Evolutionary conservation across 2,888 invertebrate genomes (phyloP).

Genomic region (Gastrophysa polygoni): DNA sequence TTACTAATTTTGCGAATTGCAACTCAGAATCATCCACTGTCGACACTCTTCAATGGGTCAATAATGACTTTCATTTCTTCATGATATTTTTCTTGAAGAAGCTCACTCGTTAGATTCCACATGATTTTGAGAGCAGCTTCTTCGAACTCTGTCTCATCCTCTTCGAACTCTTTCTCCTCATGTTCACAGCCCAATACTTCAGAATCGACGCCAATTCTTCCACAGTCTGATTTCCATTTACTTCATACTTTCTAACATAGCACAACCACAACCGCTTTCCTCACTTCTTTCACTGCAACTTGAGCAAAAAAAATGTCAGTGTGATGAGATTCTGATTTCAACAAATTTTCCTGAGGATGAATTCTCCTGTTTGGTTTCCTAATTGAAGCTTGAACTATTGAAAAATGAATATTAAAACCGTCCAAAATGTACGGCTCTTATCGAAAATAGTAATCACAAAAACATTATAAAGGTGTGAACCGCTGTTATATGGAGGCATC

Average conservation of each 20-base stretch:
- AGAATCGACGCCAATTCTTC: slow-evolving; percentile 7
- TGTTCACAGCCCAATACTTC: slow-evolving; percentile 5
- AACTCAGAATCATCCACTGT: too few species aligned
- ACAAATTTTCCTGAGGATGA: too few species aligned
- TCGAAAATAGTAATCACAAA: too few species aligned
- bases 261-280: neutral
- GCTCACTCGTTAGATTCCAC: slow-evolving; percentile 3
- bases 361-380: too few species aligned
- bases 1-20: too few species aligned
- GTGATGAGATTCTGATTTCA: too few species aligned
- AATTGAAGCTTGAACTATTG: too few species aligned
- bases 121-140: slow-evolving; percentile 4
- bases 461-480: neutral
- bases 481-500: neutral
- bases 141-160: slow-evolving; percentile 11
- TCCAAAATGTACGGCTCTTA: too few species aligned
- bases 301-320: too few species aligned
- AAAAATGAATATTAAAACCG: too few species aligned
- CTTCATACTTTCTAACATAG: too few species aligned
- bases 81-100: slow-evolving; percentile 8
- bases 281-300: too few species aligned
- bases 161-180: neutral
- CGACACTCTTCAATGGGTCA: slow-evolving; percentile 7
- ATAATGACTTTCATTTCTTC: slow-evolving; percentile 15
- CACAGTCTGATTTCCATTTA: neutral